A percentile compares a stretch with the other conserved stretches of the same genome.
These are phyloP conservation scores for Columba janthina DNA, from an alignment of 2,113 vertebrate species.

Conservation along the genomic window DNA sequence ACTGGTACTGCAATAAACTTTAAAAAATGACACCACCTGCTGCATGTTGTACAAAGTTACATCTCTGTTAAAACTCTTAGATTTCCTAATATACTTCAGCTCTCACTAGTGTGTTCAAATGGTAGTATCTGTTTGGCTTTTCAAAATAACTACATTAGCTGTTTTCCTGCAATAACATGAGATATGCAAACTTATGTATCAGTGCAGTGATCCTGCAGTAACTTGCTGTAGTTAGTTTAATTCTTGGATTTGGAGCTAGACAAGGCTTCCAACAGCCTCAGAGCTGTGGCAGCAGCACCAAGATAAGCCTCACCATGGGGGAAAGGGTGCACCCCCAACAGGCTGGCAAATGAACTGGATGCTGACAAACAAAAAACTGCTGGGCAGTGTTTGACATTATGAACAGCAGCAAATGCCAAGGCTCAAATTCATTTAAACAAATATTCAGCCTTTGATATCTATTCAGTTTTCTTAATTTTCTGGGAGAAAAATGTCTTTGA, in stretches of 20 bases:
- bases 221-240: not conserved
- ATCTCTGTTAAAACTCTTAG: not conserved
- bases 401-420: not conserved
- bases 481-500: not conserved
- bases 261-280: not conserved
- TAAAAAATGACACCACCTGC: slow-evolving; percentile 44
- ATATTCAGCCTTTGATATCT: not conserved
- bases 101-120: not conserved
- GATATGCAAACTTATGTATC: not conserved
- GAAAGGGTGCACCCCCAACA: not conserved
- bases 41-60: not conserved
- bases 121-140: not conserved
- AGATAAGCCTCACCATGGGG: not conserved
- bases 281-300: not conserved
- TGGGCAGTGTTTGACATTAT: not conserved
- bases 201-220: not conserved
- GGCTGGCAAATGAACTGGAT: not conserved
- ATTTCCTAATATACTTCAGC: not conserved
- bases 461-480: not conserved
- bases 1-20: slow-evolving; percentile 29
- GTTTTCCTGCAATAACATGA: not conserved
- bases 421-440: not conserved
- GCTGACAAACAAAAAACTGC: not conserved
- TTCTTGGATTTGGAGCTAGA: slow-evolving; percentile 21
- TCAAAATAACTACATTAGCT: slow-evolving; percentile 30